Conservation (phyloP, 2,113 vertebrate species). For the Ammodytes dubius region DNA sequence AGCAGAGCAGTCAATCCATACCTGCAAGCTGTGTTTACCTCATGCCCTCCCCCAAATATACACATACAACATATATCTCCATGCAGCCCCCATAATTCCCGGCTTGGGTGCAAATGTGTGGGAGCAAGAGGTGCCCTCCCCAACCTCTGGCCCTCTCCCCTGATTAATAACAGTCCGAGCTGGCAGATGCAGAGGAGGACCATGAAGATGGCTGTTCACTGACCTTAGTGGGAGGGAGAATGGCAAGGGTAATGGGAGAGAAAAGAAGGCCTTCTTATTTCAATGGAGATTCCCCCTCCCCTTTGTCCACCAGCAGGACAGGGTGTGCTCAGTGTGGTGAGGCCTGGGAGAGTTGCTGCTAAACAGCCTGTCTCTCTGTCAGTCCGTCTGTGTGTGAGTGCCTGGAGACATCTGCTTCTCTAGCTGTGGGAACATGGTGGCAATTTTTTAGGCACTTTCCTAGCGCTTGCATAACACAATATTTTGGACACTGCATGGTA, state of each 20-base stretch:
- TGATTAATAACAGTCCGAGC: slow-evolving; percentile 73
- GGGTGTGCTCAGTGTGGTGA: slow-evolving; percentile 60
- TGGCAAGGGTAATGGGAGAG: slow-evolving; percentile 55
- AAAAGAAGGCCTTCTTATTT: slow-evolving; percentile 56
- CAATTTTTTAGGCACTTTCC: slow-evolving; percentile 37
- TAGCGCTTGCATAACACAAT: slow-evolving; percentile 31
- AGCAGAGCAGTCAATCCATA: slow-evolving; percentile 54
- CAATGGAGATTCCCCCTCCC: slow-evolving; percentile 48
- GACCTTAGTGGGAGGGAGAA: slow-evolving; percentile 78
- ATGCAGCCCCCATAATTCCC: slow-evolving; percentile 6
- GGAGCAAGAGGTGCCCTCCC: slow-evolving; percentile 38
- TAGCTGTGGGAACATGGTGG: slow-evolving; percentile 35
- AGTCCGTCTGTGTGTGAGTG: slow-evolving; percentile 22
- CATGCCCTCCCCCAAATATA: too few species aligned
- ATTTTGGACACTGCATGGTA: slow-evolving; percentile 3
- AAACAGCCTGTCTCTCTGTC: slow-evolving; percentile 51
- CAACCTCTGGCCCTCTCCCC: slow-evolving; percentile 42
- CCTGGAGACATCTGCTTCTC: slow-evolving; percentile 65
- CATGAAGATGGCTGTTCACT: slow-evolving; percentile 66
- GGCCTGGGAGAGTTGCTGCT: slow-evolving; percentile 53
- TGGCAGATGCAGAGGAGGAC: slow-evolving; percentile 71
- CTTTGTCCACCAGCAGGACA: slow-evolving; percentile 66
- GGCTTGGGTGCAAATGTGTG: slow-evolving; percentile 40
- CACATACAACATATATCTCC: slow-evolving; percentile 10
- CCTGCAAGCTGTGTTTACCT: slow-evolving; percentile 45